Evolutionary conservation across 2,113 vertebrate species (phyloP), one percentile per base, ranked within the genome.

Genomic region (Notiomystis cincta): DNA sequence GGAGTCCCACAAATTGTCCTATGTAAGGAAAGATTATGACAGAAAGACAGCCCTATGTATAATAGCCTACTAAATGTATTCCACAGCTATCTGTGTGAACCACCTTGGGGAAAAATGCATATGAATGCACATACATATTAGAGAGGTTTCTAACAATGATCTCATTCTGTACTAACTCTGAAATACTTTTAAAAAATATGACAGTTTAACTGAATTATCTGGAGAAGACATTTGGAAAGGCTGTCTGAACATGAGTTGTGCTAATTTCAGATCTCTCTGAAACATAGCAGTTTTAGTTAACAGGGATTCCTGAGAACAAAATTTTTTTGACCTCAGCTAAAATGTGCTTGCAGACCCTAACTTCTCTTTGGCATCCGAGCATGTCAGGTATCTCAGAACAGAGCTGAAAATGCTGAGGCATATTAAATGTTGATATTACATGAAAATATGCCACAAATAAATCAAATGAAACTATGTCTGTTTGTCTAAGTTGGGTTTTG

Each of bases 1-100:
- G 94, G 96, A 98, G 97, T 95, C 95, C 92, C 96, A 98, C 96
- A 98, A 97, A 98, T 97, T 96, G 96, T 97, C 95, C 97, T 95
- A 65, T 96, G 97, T 95, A 97, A 97, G 97, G 95, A 95, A 96
- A 98, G 97, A 98, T 97, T 97, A 89, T 53, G 65, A 97, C 94
- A 98, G 96, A 94, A 96, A 92, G 94, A 96, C 94, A 96, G 95
- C 62, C 87, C 76, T 84, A 64, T 89, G 64, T 82, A 76, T 57
- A 69, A 93, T 89, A 96, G 90, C 62, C 89, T 95, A 75, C 86
- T 65, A 96, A 97, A 96, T 92, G 82, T 88, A 97, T 97, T 97
- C 94, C 84, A 78, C 58, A 91, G 64, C 87, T 90, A 94, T 92
- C 93, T 89, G 85, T 82, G 77, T 94, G 95, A 95, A 91, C 94